phyloP scores from a whole-genome alignment of 2,113 vertebrate species.

The Eonycteris spelaea region DNA sequence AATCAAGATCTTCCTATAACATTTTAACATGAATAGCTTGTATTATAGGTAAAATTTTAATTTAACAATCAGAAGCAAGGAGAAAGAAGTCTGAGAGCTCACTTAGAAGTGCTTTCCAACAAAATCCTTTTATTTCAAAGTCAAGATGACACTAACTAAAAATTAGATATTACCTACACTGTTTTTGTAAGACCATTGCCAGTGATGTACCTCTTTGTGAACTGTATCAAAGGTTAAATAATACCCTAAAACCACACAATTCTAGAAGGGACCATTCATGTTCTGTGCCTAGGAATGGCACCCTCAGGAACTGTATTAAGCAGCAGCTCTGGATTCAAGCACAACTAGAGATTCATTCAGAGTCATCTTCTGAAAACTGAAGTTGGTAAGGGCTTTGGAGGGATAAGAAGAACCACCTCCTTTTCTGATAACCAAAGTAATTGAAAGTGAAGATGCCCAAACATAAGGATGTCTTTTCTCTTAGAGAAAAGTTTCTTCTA shows the following conservation, averaged over 20 bases:
- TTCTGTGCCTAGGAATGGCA: background rate
- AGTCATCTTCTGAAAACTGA: background rate
- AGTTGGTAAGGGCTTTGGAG: background rate
- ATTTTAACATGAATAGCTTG: background rate
- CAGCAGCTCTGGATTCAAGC: background rate
- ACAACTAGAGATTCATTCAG: background rate
- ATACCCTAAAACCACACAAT: background rate
- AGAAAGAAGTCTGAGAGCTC: background rate
- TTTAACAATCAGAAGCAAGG: background rate
- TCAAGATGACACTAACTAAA: background rate
- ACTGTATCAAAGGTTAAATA: background rate
- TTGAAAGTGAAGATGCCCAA: background rate
- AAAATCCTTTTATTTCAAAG: constrained; percentile 3
- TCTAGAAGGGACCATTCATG: background rate
- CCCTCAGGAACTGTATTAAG: background rate
- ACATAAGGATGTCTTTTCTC: background rate
- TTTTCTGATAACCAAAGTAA: background rate
- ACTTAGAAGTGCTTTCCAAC: background rate
- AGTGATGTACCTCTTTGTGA: background rate
- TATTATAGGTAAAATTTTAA: background rate
- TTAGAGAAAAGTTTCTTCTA: background rate
- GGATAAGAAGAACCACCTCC: background rate
- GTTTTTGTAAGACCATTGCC: background rate
- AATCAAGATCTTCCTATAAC: background rate
- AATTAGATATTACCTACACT: background rate